Conservation (phyloP, 2,888 invertebrate genomes). For the Meliscaeva auricollis region DNA sequence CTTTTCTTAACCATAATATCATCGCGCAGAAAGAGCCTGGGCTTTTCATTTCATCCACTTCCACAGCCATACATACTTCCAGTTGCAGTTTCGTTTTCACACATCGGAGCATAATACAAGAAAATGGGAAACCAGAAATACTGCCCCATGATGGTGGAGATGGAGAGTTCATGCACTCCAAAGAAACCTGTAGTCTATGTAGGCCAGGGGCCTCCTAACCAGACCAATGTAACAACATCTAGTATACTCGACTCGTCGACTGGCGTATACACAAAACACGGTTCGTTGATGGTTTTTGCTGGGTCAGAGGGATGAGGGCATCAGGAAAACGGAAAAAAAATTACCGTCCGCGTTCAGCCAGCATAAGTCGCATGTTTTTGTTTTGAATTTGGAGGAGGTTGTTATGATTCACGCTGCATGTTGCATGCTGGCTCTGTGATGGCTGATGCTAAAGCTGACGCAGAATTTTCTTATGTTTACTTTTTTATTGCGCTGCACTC, state of each 20-base stretch:
- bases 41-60: conserved; percentile 67
- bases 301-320: conserved; percentile 7
- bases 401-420: conserved; percentile 71
- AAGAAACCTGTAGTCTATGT: conserved; percentile 71
- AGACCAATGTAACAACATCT: conserved; percentile 70
- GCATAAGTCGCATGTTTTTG: conserved; percentile 56
- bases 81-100: conserved; percentile 70
- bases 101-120: neutral
- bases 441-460: conserved; percentile 1
- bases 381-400: conserved; percentile 42
- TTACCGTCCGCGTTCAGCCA: conserved; percentile 48
- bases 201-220: conserved; percentile 75
- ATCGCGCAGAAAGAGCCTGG: conserved; percentile 37
- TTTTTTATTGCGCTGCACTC: too few relatives aligned
- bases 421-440: neutral
- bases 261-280: neutral
- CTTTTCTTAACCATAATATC: conserved; percentile 1
- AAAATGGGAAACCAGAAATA: conserved; percentile 65
- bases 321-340: conserved; percentile 42
- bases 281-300: neutral
- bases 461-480: conserved; percentile 56
- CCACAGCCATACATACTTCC: conserved; percentile 66
- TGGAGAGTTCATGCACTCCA: conserved; percentile 73
- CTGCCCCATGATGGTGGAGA: conserved; percentile 43
- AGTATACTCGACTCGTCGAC: conserved; percentile 9